A percentile compares a stretch with the other conserved stretches of the same genome.
Conservation (phyloP, 1,140 invertebrate genomes). For the Chironomus tepperi region DNA sequence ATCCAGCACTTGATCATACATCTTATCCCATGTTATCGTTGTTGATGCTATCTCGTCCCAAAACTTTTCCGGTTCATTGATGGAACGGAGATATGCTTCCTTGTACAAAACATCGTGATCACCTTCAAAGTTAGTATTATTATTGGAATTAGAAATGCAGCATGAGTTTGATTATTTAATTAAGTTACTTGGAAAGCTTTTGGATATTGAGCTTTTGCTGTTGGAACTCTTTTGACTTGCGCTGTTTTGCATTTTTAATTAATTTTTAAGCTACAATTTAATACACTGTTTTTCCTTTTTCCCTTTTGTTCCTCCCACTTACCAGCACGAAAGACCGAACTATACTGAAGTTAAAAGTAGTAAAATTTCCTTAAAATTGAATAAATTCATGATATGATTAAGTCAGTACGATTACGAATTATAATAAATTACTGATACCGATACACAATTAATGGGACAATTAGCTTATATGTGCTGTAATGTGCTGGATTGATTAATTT, state of each 20-base stretch:
- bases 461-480: too few species aligned
- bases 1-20: conserved; percentile 76
- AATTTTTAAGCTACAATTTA: background rate
- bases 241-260: background rate
- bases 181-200: background rate
- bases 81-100: conserved; percentile 54
- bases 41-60: conserved; percentile 68
- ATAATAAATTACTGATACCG: background rate
- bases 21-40: conserved; percentile 68
- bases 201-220: background rate
- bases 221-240: background rate
- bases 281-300: background rate
- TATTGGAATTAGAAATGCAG: background rate
- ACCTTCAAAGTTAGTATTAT: conserved; percentile 26
- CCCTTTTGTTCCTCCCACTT: background rate
- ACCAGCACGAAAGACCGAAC: background rate
- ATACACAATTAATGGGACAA: background rate
- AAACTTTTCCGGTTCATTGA: conserved; percentile 73
- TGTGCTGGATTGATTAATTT: too few species aligned
- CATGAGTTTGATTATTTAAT: background rate
- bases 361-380: background rate
- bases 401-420: background rate
- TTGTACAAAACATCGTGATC: conserved; percentile 46
- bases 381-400: conserved; percentile 10
- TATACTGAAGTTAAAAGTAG: background rate